These are phyloP conservation scores for Solenopsis invicta DNA, from an alignment of 1,140 invertebrate species.

Conservation along the genomic window DNA sequence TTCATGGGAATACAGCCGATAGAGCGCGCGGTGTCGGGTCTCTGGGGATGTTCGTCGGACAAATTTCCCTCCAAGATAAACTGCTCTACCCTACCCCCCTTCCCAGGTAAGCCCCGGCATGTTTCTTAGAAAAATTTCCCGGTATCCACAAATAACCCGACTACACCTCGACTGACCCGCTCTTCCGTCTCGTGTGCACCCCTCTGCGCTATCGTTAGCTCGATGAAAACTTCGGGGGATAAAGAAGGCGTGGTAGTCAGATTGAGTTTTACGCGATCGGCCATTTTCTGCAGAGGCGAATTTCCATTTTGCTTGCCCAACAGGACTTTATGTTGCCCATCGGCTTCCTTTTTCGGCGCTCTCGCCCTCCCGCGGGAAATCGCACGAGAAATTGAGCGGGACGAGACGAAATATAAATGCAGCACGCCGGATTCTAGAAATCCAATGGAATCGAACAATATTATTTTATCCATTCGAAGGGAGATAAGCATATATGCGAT, in stretches of 20 bases:
- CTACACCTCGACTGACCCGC: background rate
- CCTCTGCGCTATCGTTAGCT: constrained; percentile 37
- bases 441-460: constrained; percentile 28
- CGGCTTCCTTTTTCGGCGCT: constrained; percentile 41
- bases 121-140: constrained; percentile 65
- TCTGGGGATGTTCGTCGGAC: constrained; percentile 39
- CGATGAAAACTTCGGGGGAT: background rate
- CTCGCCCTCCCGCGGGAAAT: constrained; percentile 61
- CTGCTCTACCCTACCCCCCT: constrained; percentile 13
- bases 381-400: constrained; percentile 54
- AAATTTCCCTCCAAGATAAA: constrained; percentile 68
- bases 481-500: background rate
- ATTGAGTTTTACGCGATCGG: constrained; percentile 54
- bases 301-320: constrained; percentile 63
- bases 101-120: constrained; percentile 42
- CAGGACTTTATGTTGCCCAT: constrained; percentile 55
- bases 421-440: background rate
- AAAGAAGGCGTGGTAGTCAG: background rate
- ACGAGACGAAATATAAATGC: constrained; percentile 59
- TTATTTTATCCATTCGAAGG: background rate
- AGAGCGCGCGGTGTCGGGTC: constrained; percentile 50
- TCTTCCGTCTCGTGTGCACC: background rate
- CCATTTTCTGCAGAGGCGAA: constrained; percentile 51
- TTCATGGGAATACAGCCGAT: constrained; percentile 64
- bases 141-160: constrained; percentile 38